These are phyloP conservation scores for Oryzias curvinotus DNA, from an alignment of 2,113 vertebrate genomes.

Conservation along the genomic window DNA sequence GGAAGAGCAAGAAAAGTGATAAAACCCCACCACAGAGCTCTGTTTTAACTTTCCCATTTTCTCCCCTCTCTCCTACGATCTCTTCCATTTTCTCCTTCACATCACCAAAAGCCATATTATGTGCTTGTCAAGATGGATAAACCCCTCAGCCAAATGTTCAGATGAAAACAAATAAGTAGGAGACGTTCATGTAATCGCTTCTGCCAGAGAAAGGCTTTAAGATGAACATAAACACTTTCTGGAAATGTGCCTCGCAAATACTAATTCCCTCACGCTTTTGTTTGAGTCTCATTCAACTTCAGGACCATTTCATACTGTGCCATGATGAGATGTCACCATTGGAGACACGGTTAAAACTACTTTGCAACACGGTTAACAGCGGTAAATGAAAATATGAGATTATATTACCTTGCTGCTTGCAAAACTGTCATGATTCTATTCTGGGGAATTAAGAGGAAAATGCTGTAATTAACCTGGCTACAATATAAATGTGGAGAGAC, in stretches of 20 bases:
- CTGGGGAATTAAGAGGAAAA: conserved; percentile 58
- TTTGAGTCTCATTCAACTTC: conserved; percentile 79
- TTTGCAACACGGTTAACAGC: conserved; percentile 70
- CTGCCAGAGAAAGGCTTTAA: conserved; percentile 81
- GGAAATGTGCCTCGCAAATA: conserved; percentile 74
- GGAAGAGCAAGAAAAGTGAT: conserved; percentile 68
- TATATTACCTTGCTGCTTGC: conserved; percentile 67
- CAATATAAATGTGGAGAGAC: conserved; percentile 30
- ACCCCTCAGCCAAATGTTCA: conserved; percentile 78
- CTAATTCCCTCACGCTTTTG: conserved; percentile 79
- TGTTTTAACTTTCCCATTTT: conserved; percentile 74
- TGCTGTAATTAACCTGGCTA: conserved; percentile 71
- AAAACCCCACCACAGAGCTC: conserved; percentile 64
- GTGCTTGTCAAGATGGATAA: conserved; percentile 80
- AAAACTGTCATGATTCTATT: conserved; percentile 65
- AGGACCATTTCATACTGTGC: conserved; percentile 75
- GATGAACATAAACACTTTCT: conserved; percentile 79
- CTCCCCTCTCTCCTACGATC: conserved; percentile 59
- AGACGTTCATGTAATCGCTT: conserved; percentile 81
- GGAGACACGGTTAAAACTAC: conserved; percentile 74
- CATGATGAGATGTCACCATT: conserved; percentile 73
- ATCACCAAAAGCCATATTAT: conserved; percentile 77
- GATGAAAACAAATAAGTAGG: conserved; percentile 79
- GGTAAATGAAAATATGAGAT: conserved; percentile 64
- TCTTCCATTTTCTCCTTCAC: conserved; percentile 66